Conservation (phyloP, 2,888 invertebrate genomes). For the Agonopterix subpropinquella region DNA sequence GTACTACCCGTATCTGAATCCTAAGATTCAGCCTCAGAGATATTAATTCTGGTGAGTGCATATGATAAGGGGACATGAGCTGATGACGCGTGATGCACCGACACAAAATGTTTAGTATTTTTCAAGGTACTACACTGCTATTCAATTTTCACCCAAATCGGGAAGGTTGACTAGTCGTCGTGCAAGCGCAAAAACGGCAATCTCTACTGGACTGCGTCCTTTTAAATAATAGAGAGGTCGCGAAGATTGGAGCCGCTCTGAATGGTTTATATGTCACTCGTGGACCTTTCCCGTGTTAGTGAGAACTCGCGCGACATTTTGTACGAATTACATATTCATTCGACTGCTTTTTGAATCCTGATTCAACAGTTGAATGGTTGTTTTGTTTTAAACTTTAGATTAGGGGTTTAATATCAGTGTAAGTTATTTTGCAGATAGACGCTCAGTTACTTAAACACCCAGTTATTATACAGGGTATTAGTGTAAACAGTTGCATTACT, state of each 20-base stretch:
- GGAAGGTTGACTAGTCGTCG: conserved; percentile 21
- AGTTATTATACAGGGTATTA: too few species aligned
- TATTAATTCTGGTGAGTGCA: too few species aligned
- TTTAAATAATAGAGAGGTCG: conserved; percentile 71
- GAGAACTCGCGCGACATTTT: conserved; percentile 54
- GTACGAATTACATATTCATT: conserved; percentile 66
- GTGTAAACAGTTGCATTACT: too few species aligned
- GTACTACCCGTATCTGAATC: too few species aligned
- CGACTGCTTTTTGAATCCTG: conserved; percentile 40
- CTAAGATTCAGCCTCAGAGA: too few species aligned
- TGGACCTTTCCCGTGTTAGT: conserved; percentile 61
- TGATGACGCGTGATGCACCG: too few species aligned
- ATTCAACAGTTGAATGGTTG: conserved; percentile 25
- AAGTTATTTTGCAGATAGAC: not conserved
- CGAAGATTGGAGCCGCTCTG: conserved; percentile 67
- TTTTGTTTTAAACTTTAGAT: not conserved
- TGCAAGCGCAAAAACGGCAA: conserved; percentile 47
- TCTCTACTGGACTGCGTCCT: conserved; percentile 56
- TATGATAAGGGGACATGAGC: too few species aligned
- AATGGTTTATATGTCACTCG: conserved; percentile 73
- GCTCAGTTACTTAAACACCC: too few species aligned
- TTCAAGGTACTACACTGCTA: not conserved
- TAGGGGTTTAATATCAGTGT: too few species aligned
- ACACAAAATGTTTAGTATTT: too few species aligned
- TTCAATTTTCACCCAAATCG: not conserved